phyloP scores from a whole-genome alignment of 2,888 invertebrate genomes.

The Leptopilina myrica region DNA sequence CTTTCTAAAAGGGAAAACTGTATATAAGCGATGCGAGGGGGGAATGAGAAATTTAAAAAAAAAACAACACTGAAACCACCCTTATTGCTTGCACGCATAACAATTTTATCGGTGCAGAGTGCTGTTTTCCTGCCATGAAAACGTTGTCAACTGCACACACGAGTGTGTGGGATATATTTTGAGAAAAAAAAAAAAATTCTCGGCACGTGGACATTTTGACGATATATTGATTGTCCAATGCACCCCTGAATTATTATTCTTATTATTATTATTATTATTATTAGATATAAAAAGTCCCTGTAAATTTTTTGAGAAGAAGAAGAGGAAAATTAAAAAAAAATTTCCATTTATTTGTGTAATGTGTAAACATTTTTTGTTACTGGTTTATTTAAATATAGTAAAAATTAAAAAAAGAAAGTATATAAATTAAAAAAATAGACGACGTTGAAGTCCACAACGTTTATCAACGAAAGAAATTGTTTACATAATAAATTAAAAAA shows the following conservation, averaged over 20 bases:
- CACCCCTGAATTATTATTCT: conserved; percentile 24
- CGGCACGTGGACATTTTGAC: conserved; percentile 37
- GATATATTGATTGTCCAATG: conserved; percentile 21
- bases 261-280: conserved; percentile 20
- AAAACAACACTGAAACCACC: conserved; percentile 1
- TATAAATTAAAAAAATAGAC: too few species aligned
- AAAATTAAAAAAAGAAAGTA: too few species aligned
- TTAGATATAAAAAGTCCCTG: conserved; percentile 26
- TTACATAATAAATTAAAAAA: too few species aligned
- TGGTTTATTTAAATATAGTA: too few species aligned
- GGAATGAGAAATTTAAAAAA: conserved; percentile 10
- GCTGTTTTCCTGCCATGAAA: conserved; percentile 30
- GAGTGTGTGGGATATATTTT: too few species aligned
- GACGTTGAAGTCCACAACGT: too few species aligned
- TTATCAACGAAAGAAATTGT: too few species aligned
- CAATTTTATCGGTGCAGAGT: background rate
- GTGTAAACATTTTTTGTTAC: background rate
- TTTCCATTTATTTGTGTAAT: background rate
- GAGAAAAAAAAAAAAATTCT: conserved; percentile 3
- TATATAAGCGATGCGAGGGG: background rate
- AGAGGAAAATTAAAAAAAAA: too few species aligned
- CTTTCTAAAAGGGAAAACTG: conserved; percentile 7
- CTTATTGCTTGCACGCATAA: conserved; percentile 23
- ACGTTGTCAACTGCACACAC: background rate
- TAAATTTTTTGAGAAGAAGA: background rate